A percentile compares a stretch with the other conserved stretches of the same genome.
Evolutionary conservation across 2,113 vertebrate genomes (phyloP).

Genomic region (Procavia capensis): DNA sequence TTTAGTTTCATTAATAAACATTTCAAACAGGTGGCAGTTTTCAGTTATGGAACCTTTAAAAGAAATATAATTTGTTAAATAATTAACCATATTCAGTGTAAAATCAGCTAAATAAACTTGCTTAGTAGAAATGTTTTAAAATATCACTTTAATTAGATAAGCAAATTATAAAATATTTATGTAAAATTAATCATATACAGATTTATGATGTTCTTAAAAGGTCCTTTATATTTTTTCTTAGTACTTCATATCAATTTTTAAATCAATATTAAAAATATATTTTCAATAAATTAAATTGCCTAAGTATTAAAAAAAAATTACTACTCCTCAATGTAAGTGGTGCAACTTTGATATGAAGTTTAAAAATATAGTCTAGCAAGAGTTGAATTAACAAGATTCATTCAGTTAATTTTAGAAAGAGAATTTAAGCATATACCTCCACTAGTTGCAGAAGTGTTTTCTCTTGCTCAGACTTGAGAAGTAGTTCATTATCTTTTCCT

Average conservation of each 20-base stretch:
- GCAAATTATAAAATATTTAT: neutral
- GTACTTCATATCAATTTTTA: slow-evolving; percentile 8
- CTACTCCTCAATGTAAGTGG: neutral
- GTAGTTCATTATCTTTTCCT: slow-evolving; percentile 89
- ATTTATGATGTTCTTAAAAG: neutral
- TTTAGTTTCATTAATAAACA: slow-evolving; percentile 25
- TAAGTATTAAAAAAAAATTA: neutral
- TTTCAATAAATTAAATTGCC: neutral
- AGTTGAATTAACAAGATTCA: neutral
- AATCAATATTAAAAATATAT: too few species aligned
- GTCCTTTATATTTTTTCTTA: neutral
- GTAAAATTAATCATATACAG: neutral
- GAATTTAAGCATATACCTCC: slow-evolving; percentile 86
- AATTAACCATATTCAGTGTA: neutral
- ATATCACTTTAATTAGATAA: neutral
- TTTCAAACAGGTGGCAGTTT: neutral
- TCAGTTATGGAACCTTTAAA: neutral
- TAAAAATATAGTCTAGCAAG: neutral
- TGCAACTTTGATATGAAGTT: neutral
- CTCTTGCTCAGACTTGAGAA: slow-evolving; percentile 93
- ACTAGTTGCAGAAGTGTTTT: slow-evolving; percentile 93
- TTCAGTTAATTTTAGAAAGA: neutral
- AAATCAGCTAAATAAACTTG: slow-evolving; percentile 42
- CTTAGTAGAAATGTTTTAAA: neutral
- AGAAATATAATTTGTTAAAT: neutral